Conservation (phyloP, 2,888 invertebrate species). For the Margaritifera margaritifera region DNA sequence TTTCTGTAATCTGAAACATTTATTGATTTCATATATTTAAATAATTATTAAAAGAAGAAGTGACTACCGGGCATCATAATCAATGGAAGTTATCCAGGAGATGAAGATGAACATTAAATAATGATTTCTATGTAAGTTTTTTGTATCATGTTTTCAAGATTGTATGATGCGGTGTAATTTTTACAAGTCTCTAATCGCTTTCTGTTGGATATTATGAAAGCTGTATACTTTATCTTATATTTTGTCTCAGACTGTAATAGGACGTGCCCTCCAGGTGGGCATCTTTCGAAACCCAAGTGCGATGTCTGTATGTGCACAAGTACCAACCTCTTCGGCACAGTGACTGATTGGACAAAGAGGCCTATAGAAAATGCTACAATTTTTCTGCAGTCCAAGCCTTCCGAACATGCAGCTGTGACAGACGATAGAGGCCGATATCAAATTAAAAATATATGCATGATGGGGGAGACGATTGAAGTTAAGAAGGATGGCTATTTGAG, state of each 20-base stretch:
- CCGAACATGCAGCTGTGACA: constrained; percentile 1
- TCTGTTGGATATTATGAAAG: no score
- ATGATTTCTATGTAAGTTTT: no score
- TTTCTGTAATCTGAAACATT: no score
- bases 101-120: no score
- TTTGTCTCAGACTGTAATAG: constrained; percentile 5
- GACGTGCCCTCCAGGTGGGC: neutral
- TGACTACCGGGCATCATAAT: no score
- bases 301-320: constrained; percentile 5
- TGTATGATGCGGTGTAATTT: no score
- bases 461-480: neutral
- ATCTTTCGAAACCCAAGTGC: neutral
- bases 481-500: constrained; percentile 8
- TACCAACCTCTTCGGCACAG: neutral
- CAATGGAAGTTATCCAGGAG: no score
- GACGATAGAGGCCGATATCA: constrained; percentile 1
- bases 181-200: no score
- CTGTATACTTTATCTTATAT: no score
- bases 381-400: neutral
- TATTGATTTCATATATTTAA: no score
- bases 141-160: no score
- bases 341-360: neutral
- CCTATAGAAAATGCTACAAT: neutral
- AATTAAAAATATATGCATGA: constrained; percentile 1
- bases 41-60: no score